A percentile compares a stretch with the other conserved stretches of the same genome.
These are phyloP conservation scores for Stomatorhinus ivindoensis DNA, from an alignment of 2,113 vertebrate genomes.

Conservation along the genomic window DNA sequence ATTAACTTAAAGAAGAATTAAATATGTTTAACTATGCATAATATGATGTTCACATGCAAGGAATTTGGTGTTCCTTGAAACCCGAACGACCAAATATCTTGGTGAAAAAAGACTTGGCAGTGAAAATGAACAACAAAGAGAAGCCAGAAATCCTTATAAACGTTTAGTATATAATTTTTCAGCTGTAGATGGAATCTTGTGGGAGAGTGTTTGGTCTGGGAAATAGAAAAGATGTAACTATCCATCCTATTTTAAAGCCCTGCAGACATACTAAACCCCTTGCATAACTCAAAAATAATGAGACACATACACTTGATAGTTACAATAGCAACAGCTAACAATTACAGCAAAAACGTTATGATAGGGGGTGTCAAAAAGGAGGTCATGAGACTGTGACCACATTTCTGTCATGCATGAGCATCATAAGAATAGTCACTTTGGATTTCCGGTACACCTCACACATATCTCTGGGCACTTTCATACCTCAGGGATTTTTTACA, in stretches of 20 bases:
- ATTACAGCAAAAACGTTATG: not conserved
- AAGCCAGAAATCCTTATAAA: conserved; percentile 9
- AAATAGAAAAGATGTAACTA: not conserved
- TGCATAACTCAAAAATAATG: not conserved
- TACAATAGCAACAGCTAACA: not conserved
- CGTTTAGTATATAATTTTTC: conserved; percentile 11
- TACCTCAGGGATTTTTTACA: not conserved
- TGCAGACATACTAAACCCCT: not conserved
- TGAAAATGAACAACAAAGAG: not conserved
- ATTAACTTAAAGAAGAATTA: not conserved
- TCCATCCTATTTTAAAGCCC: not conserved
- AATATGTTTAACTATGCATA: conserved; percentile 1
- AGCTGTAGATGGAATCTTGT: conserved; percentile 4
- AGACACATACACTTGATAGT: not conserved
- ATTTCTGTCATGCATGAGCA: not conserved
- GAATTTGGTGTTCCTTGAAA: conserved; percentile 12
- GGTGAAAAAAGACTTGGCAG: not conserved
- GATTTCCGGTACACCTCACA: not conserved
- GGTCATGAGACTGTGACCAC: not conserved
- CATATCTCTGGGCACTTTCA: not conserved
- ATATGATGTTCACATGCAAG: conserved; percentile 15
- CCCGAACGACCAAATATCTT: conserved; percentile 2
- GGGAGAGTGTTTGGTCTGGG: not conserved
- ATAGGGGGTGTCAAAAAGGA: not conserved
- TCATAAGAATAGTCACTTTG: not conserved